Evolutionary conservation across 2,888 invertebrate genomes (phyloP).

Genomic region (Sisyra terminalis): DNA sequence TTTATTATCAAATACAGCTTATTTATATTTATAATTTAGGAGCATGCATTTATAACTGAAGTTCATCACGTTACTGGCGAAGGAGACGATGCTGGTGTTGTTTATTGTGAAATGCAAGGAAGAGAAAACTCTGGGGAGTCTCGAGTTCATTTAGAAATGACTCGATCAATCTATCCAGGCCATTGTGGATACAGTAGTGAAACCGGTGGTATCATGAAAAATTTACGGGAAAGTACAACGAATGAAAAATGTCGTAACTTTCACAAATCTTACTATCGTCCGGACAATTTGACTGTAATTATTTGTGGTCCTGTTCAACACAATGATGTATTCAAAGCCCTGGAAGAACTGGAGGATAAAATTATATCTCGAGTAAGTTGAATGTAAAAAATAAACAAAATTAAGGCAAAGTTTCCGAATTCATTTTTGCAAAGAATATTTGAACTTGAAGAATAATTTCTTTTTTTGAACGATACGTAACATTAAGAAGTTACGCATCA

Average conservation of each 20-base stretch:
- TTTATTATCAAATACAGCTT: not conserved
- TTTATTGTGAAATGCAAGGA: conserved; percentile 93
- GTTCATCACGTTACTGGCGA: conserved; percentile 82
- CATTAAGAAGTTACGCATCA: too few relatives aligned
- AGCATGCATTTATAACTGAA: conserved; percentile 71
- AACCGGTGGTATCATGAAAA: conserved; percentile 73
- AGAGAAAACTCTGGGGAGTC: conserved; percentile 66
- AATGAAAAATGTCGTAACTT: conserved; percentile 63
- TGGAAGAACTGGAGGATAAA: conserved; percentile 59
- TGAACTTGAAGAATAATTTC: too few relatives aligned
- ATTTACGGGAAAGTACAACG: conserved; percentile 62
- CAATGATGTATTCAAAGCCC: conserved; percentile 53
- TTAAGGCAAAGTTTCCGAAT: too few relatives aligned
- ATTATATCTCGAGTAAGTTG: conserved; percentile 44
- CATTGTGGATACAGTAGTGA: conserved; percentile 70
- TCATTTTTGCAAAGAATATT: too few relatives aligned
- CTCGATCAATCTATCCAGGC: conserved; percentile 60
- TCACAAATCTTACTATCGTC: conserved; percentile 73
- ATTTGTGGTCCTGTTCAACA: conserved; percentile 68
- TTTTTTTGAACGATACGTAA: too few relatives aligned
- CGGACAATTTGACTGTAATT: conserved; percentile 74
- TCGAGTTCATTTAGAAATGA: conserved; percentile 44
- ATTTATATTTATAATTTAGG: conserved; percentile 27
- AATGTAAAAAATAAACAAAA: conserved; percentile 11
- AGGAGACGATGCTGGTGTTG: conserved; percentile 83